Evolutionary conservation across 2,888 invertebrate species (phyloP).

Genomic region (Drosophila ustulata): DNA sequence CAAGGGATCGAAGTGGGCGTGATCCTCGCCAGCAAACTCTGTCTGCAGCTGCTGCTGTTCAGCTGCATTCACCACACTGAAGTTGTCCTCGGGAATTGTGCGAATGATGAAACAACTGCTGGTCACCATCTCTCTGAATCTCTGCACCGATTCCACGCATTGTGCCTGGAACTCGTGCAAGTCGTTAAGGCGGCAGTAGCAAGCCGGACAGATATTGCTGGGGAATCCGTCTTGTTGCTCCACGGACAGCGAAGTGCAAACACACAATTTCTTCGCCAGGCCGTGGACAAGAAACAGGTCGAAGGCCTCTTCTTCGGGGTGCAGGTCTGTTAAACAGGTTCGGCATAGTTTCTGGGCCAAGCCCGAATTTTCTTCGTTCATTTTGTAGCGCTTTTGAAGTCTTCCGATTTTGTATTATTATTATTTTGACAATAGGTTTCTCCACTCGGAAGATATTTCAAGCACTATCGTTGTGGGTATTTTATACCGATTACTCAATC

Average conservation of each 20-base stretch:
- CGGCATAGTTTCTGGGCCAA: conserved; percentile 79
- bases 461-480: neutral
- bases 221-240: conserved; percentile 82
- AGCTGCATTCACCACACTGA: conserved; percentile 41
- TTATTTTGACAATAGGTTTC: conserved; percentile 9
- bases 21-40: conserved; percentile 57
- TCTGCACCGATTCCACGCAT: conserved; percentile 79
- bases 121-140: conserved; percentile 73
- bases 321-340: conserved; percentile 75
- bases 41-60: conserved; percentile 32
- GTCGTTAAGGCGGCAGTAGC: conserved; percentile 75
- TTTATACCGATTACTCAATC: conserved; percentile 3
- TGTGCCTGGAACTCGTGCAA: conserved; percentile 78
- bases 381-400: conserved; percentile 8
- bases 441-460: neutral
- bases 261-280: conserved; percentile 78
- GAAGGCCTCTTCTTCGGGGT: conserved; percentile 59
- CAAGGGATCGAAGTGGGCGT: conserved; percentile 51
- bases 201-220: conserved; percentile 72
- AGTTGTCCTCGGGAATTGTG: neutral
- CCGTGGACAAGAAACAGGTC: conserved; percentile 78
- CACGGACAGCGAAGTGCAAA: conserved; percentile 80
- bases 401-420: neutral
- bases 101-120: conserved; percentile 40
- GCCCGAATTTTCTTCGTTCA: conserved; percentile 49